Evolutionary conservation across 2,113 vertebrate genomes (phyloP).

Genomic region (Pitta sordida): DNA sequence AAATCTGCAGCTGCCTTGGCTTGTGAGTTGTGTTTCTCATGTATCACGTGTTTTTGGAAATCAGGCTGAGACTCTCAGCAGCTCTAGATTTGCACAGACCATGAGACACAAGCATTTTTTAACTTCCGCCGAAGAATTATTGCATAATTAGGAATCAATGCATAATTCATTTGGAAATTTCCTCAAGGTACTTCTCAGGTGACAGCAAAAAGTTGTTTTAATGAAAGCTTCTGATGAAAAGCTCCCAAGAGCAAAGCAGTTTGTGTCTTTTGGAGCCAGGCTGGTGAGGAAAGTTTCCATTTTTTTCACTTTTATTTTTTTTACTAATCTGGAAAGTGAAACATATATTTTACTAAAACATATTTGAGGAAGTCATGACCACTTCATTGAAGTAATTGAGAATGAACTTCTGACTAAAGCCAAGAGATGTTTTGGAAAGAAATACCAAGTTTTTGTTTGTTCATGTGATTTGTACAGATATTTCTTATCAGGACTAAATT

Average conservation of each 20-base stretch:
- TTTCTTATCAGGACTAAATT: background rate
- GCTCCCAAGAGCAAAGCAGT: background rate
- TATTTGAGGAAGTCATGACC: background rate
- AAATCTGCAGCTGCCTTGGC: background rate
- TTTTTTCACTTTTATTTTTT: background rate
- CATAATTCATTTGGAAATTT: background rate
- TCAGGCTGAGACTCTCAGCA: background rate
- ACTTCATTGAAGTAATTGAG: background rate
- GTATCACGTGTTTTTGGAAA: background rate
- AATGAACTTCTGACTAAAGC: background rate
- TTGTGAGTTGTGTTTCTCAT: background rate
- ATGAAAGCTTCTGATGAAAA: background rate
- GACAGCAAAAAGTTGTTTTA: background rate
- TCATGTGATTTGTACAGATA: background rate
- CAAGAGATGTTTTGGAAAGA: background rate
- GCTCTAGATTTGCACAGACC: background rate
- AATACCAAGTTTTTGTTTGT: background rate
- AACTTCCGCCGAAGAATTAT: background rate
- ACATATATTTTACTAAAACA: background rate
- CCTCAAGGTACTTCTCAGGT: background rate
- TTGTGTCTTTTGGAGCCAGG: background rate
- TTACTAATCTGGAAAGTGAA: background rate
- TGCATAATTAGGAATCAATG: background rate
- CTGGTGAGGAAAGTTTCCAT: background rate
- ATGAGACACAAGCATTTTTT: fast-evolving